These are phyloP conservation scores for Aphelenchoides besseyi DNA, from an alignment of 1,140 invertebrate species.

Conservation along the genomic window DNA sequence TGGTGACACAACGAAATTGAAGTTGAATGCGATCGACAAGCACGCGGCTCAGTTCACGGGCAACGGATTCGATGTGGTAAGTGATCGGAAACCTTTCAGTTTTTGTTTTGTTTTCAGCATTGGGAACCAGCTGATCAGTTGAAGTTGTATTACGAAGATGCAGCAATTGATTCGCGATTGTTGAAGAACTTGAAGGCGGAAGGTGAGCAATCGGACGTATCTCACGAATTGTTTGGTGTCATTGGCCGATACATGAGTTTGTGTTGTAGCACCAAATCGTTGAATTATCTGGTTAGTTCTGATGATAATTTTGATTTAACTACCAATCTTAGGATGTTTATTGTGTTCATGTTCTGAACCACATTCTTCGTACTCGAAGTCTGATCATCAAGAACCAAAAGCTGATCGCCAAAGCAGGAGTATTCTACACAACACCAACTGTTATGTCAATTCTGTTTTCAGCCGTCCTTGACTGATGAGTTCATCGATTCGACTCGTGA, in stretches of 20 bases:
- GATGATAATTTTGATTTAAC: background rate
- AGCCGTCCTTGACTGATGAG: constrained; percentile 64
- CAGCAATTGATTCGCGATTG: background rate
- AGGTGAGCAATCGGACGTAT: background rate
- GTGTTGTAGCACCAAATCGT: constrained; percentile 33
- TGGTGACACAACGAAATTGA: background rate
- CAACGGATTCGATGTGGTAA: constrained; percentile 9
- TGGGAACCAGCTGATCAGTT: background rate
- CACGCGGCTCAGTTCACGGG: background rate
- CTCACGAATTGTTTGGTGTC: constrained; percentile 30
- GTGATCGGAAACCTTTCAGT: background rate
- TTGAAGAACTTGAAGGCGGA: constrained; percentile 9
- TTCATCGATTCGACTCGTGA: constrained; percentile 80
- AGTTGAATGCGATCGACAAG: background rate
- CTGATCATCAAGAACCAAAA: constrained; percentile 55
- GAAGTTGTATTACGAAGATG: background rate
- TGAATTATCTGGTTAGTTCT: constrained; percentile 31
- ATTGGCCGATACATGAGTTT: constrained; percentile 50
- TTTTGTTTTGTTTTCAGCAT: constrained; percentile 9
- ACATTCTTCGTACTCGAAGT: constrained; percentile 51
- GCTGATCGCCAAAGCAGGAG: constrained; percentile 37
- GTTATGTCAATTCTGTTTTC: too few species aligned
- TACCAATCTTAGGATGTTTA: constrained; percentile 49
- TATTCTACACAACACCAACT: constrained; percentile 14
- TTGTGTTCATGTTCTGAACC: constrained; percentile 57